phyloP scores from a whole-genome alignment of 2,113 vertebrate genomes.

The Melanostigma gelatinosum region DNA sequence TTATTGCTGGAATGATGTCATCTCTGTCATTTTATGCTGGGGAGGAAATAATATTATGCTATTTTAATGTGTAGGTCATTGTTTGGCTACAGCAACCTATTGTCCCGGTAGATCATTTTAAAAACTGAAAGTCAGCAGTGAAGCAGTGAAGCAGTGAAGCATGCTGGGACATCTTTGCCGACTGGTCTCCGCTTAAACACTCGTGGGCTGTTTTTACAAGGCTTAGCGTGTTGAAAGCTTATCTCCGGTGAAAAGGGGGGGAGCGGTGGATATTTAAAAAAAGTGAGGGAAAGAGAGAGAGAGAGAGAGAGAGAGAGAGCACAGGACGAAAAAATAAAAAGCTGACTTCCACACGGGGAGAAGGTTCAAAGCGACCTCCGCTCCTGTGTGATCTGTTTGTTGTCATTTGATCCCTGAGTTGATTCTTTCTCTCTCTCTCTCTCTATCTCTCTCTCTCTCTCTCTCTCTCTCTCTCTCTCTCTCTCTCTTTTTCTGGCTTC shows the following conservation, averaged over 20 bases:
- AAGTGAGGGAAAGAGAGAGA: constrained; percentile 1
- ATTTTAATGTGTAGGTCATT: background rate
- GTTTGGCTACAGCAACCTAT: no score
- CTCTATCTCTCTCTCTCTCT: constrained; percentile 31
- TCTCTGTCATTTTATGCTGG: background rate
- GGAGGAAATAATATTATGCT: background rate
- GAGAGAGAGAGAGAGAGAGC: constrained; percentile 27
- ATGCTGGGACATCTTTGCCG: constrained; percentile 61
- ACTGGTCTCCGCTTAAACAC: constrained; percentile 46
- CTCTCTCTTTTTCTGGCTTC: constrained; percentile 41
- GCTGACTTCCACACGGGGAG: constrained; percentile 61
- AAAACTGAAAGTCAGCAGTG: background rate
- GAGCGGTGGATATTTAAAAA: constrained; percentile 23
- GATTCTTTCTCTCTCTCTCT: constrained; percentile 26
- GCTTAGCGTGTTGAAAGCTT: constrained; percentile 67
- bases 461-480: constrained; percentile 25
- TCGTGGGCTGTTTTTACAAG: constrained; percentile 69
- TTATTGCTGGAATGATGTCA: background rate
- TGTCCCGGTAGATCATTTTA: background rate
- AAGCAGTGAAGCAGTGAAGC: constrained; percentile 28
- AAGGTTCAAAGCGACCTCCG: constrained; percentile 66
- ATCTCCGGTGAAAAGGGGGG: constrained; percentile 58
- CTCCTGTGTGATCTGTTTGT: constrained; percentile 68
- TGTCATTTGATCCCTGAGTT: constrained; percentile 71
- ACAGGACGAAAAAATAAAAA: constrained; percentile 14